These are phyloP conservation scores for Hassar affinis DNA, from an alignment of 2,113 vertebrate genomes.

Conservation along the genomic window DNA sequence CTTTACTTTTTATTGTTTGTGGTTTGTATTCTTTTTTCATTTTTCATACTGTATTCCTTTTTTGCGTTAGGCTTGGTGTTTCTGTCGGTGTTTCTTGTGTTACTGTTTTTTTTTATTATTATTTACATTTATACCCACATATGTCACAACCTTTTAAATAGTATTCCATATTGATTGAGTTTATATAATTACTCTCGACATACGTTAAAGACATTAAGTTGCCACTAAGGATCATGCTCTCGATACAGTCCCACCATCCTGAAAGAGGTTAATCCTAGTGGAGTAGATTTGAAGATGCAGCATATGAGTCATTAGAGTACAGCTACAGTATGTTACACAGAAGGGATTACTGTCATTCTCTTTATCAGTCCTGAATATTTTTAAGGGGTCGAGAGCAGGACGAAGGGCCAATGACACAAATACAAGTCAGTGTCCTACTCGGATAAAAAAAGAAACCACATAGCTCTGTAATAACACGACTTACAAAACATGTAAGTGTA, in stretches of 20 bases:
- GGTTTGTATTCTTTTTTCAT: neutral
- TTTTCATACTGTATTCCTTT: too few species aligned
- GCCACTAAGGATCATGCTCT: neutral
- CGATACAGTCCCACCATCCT: neutral
- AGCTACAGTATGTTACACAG: neutral
- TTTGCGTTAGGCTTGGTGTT: too few species aligned
- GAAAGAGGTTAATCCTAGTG: neutral
- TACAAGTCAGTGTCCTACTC: neutral
- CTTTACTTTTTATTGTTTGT: neutral
- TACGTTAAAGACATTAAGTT: neutral
- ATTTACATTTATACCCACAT: neutral
- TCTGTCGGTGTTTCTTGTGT: neutral
- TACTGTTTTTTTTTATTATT: neutral
- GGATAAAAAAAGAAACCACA: neutral
- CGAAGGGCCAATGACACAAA: conserved; percentile 1
- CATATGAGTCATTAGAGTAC: neutral
- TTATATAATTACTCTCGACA: neutral
- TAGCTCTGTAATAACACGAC: neutral
- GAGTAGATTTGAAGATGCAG: neutral
- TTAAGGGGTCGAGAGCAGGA: neutral
- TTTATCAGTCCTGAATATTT: conserved; percentile 5
- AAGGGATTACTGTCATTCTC: neutral
- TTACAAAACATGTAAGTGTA: neutral
- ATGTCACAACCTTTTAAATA: neutral
- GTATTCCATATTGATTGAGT: neutral